These are phyloP conservation scores for Antheraea assamensis DNA, from an alignment of 2,888 invertebrate genomes.

Conservation along the genomic window DNA sequence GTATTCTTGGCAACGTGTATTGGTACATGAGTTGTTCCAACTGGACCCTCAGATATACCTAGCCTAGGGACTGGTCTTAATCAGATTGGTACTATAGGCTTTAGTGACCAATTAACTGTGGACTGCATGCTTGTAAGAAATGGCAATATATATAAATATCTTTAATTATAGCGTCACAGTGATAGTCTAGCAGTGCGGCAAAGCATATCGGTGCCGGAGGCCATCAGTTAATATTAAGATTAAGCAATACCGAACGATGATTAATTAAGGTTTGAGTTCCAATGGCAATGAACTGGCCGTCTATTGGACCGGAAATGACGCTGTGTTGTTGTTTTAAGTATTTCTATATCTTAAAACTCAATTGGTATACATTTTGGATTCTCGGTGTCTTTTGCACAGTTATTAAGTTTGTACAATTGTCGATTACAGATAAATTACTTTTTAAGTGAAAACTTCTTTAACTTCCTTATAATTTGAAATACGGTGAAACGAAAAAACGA, in stretches of 20 bases:
- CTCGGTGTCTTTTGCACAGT: background rate
- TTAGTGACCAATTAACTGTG: too few species aligned
- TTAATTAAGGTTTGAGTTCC: conserved; percentile 32
- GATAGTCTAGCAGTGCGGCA: background rate
- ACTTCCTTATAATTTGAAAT: too few species aligned
- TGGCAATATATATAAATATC: background rate
- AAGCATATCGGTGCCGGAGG: background rate
- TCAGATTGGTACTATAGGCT: background rate
- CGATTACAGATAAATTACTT: too few species aligned
- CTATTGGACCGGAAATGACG: conserved; percentile 34
- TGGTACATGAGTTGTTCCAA: too few species aligned
- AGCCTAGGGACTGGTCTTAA: background rate
- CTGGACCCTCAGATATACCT: background rate
- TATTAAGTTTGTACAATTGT: background rate
- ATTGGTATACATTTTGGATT: background rate
- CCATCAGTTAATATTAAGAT: background rate
- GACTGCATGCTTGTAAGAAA: background rate
- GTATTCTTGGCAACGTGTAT: too few species aligned
- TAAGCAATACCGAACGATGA: conserved; percentile 28
- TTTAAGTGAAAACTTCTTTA: too few species aligned
- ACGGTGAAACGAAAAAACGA: too few species aligned
- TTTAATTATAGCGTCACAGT: background rate
- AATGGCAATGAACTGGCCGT: conserved; percentile 30
- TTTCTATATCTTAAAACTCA: conserved; percentile 11
- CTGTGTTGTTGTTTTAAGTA: conserved; percentile 12